Conservation (phyloP, 2,113 vertebrate genomes). For the Burhinus oedicnemus region DNA sequence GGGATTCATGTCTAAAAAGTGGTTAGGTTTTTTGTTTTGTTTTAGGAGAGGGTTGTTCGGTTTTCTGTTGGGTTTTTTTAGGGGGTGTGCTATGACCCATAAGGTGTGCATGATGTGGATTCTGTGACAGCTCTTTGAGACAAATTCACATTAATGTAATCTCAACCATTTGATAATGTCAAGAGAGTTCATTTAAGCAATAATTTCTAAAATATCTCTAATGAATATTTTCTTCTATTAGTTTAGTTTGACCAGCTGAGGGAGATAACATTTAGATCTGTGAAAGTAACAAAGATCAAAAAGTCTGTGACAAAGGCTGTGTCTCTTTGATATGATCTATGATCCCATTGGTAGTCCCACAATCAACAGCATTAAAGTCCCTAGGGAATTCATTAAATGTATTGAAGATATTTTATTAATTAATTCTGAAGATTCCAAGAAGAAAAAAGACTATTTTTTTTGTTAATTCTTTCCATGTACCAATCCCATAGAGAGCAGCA, state of each 20-base stretch:
- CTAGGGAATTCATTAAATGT: not conserved
- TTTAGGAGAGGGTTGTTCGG: not conserved
- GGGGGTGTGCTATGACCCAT: not conserved
- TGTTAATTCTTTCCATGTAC: not conserved
- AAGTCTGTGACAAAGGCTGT: not conserved
- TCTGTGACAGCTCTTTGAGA: not conserved
- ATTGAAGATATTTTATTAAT: not conserved
- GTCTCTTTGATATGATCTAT: not conserved
- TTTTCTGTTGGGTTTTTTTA: not conserved
- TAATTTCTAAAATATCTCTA: not conserved
- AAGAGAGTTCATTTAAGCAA: not conserved
- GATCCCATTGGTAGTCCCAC: not conserved
- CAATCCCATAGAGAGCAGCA: not conserved
- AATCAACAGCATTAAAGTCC: not conserved
- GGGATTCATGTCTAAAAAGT: not conserved
- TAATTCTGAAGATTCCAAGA: not conserved
- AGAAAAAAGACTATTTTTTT: not conserved
- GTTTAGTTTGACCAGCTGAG: not conserved
- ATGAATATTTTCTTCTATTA: not conserved
- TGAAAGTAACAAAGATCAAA: constrained; percentile 2
- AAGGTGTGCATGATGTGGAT: not conserved
- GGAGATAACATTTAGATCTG: not conserved
- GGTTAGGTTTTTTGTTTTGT: not conserved
- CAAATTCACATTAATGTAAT: not conserved
- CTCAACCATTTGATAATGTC: not conserved